Conservation (phyloP, 2,113 vertebrate genomes). For the Lucifuga dentata region DNA sequence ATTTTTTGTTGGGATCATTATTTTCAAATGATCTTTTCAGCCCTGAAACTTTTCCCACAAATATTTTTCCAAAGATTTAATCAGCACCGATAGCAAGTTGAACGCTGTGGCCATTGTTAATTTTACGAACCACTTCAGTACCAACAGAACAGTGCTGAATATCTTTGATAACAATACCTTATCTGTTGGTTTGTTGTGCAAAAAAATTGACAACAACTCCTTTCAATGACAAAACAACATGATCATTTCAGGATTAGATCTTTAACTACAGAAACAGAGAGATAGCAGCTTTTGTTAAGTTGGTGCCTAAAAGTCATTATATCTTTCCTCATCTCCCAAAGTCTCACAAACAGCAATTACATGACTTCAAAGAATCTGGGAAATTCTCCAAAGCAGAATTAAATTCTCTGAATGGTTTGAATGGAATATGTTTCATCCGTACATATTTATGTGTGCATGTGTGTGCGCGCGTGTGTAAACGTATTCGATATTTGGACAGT, state of each 20-base stretch:
- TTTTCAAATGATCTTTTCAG: neutral
- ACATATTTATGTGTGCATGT: neutral
- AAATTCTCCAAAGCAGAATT: conserved; percentile 10
- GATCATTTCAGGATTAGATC: neutral
- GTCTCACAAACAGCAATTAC: conserved; percentile 52
- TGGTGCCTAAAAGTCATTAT: neutral
- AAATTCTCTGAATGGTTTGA: conserved; percentile 20
- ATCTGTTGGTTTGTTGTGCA: no score
- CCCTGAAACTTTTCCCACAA: no score
- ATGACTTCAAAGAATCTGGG: conserved; percentile 11
- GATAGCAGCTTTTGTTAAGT: neutral
- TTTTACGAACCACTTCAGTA: no score
- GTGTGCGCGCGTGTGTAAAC: conserved; percentile 29
- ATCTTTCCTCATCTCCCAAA: conserved; percentile 16
- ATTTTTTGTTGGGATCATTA: neutral
- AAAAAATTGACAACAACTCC: no score
- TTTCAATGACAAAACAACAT: no score
- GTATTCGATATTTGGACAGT: conserved; percentile 89
- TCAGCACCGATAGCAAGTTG: no score
- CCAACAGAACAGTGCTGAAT: no score
- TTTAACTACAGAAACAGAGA: conserved; percentile 6
- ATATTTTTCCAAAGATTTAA: no score
- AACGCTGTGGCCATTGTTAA: no score
- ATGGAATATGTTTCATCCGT: conserved; percentile 16
- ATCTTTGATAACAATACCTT: no score